Base-by-base conservation (phyloP, 2,888 invertebrate genomes). In the Caenorhabditis doughertyi region DNA sequence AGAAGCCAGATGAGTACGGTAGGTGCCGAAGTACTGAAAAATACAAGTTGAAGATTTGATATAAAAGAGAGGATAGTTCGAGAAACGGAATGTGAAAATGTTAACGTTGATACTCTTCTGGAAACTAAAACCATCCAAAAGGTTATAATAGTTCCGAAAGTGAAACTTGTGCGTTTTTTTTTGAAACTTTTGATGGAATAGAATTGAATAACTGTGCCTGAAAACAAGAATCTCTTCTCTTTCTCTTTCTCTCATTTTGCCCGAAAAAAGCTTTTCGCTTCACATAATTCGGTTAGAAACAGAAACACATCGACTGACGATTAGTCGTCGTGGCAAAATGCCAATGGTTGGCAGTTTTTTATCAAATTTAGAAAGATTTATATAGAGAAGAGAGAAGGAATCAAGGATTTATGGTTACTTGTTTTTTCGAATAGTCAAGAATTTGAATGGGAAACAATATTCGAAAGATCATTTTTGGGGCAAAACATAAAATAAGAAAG, bases 201-300 rank as follows among this genome's bases (percentile, higher is more conserved):
- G 44, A n/a, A 56, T 7, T 25, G 39, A 60, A 62, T 39, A 58
- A 58, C 58, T 58, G 21, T 35, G 42, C n/a, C 13, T 21, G 29
- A 32, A 47, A 29, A 64, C 47, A 49, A 64, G 47, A 64, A 64
- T 64, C 29, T 11, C 11, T n/a, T 60, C n/a, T 42, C 47, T 1
- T 5, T 27, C 49, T 64, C 27, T 49, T 18, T 21, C 11, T 29
- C 42, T 44, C 44, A 62, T 44, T 44, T 3, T 32, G 21, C 18
- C 49, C 13, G 16, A 71, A 71, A 71, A 60, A 51, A 27, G 51
- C 49, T 49, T 51, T 72, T 62, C 72, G 72, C 39, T 51, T 64
- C 49, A 55, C 64, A 62, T 73, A 73, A 73, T 73, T 73, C 73
- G 64, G 73, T 73, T 73, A 73, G 64, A 73, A 64, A 73, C 55